Conservation (phyloP, 2,797 vertebrate species). For the Mico argentatus region DNA sequence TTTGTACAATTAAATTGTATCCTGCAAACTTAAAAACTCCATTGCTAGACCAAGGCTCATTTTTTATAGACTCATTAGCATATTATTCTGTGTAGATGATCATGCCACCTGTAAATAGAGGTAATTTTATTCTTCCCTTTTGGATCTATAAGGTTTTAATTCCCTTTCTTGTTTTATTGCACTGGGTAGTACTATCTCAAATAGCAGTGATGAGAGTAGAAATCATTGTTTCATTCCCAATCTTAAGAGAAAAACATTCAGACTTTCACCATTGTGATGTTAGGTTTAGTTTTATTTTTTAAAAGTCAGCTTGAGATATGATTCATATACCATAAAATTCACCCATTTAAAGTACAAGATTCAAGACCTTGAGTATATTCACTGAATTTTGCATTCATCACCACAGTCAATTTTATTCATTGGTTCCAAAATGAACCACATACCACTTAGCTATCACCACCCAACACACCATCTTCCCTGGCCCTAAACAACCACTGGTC, state of each 20-base stretch:
- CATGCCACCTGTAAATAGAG: background rate
- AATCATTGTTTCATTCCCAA: background rate
- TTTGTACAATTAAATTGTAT: background rate
- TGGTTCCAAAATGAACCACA: background rate
- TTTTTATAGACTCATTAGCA: background rate
- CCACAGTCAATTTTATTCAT: constrained; percentile 9
- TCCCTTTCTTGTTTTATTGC: background rate
- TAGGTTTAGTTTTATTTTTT: background rate
- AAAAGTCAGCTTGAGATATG: background rate
- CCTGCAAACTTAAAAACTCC: background rate
- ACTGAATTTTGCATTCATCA: background rate
- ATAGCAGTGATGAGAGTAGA: background rate
- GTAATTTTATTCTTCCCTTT: constrained; percentile 30
- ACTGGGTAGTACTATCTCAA: background rate
- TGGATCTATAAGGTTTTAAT: background rate
- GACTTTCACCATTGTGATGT: background rate
- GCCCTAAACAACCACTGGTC: background rate
- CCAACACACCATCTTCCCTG: background rate
- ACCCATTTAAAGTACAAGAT: background rate
- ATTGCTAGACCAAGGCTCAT: background rate
- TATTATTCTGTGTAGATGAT: constrained; percentile 12
- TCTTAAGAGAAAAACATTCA: background rate
- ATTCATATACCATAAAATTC: background rate
- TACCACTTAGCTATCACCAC: background rate
- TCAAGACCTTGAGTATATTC: background rate